Conservation (phyloP, 2,797 vertebrate species). For the Myripristis murdjan region DNA sequence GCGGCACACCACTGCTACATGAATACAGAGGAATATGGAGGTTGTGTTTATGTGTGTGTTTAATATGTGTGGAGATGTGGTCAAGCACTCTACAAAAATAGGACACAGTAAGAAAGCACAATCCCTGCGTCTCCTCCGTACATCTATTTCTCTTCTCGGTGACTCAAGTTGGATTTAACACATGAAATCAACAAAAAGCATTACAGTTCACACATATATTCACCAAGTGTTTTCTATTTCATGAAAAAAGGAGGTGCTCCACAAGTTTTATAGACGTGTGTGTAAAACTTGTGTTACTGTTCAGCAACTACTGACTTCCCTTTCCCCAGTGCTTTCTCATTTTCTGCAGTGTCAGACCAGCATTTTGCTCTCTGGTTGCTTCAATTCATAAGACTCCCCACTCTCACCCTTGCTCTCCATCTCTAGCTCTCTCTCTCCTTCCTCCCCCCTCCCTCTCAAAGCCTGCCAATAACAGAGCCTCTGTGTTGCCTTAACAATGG, state of each 20-base stretch:
- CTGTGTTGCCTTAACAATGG: conserved; percentile 80
- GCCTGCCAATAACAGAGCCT: conserved; percentile 76
- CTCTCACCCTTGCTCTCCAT: conserved; percentile 30
- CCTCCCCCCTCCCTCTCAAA: conserved; percentile 60
- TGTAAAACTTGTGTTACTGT: too few relatives aligned
- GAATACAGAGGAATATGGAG: too few relatives aligned
- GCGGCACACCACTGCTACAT: too few relatives aligned
- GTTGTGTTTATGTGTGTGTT: too few relatives aligned
- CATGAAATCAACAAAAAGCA: conserved; percentile 8
- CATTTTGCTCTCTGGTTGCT: conserved; percentile 35
- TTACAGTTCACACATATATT: neutral
- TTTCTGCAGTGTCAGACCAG: conserved; percentile 26
- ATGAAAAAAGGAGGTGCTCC: neutral
- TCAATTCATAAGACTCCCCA: conserved; percentile 35
- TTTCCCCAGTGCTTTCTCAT: neutral
- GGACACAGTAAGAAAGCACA: too few relatives aligned
- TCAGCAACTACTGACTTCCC: neutral
- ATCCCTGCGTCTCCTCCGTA: neutral
- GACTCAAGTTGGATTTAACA: neutral
- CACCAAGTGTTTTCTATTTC: too few relatives aligned
- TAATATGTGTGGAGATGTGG: too few relatives aligned
- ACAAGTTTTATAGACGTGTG: neutral
- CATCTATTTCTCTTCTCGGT: neutral
- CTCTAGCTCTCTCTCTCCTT: conserved; percentile 38
- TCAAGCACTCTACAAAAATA: too few relatives aligned